Percentiles rank a stretch among this genome's conserved stretches.
phyloP scores from a whole-genome alignment of 2,797 vertebrate species.

The Phoebastria nigripes region DNA sequence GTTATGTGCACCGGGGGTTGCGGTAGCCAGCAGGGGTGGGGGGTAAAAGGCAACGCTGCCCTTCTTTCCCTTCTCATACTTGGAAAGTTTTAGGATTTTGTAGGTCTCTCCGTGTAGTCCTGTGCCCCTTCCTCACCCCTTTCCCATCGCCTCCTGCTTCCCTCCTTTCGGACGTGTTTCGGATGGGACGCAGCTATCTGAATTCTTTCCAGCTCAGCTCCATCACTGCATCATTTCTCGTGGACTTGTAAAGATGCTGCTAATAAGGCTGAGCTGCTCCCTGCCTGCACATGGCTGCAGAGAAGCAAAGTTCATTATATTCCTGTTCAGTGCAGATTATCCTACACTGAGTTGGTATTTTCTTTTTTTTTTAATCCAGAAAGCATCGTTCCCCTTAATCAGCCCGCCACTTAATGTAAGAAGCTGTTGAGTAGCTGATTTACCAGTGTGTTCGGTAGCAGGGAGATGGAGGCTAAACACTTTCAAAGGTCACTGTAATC shows the following conservation, averaged over 20 bases:
- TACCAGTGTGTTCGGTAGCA: slow-evolving; percentile 41
- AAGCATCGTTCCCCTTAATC: slow-evolving; percentile 7
- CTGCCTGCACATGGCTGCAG: slow-evolving; percentile 51
- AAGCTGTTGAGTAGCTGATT: slow-evolving; percentile 55
- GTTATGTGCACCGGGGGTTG: neutral
- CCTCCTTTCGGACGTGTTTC: slow-evolving; percentile 5
- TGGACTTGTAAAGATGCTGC: slow-evolving; percentile 78
- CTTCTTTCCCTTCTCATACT: neutral
- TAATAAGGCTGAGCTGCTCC: slow-evolving; percentile 78
- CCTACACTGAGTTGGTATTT: neutral
- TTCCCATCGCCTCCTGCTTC: neutral
- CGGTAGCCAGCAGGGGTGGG: slow-evolving; percentile 18
- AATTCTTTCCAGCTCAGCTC: slow-evolving; percentile 76
- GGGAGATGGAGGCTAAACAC: slow-evolving; percentile 53
- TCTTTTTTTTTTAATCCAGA: neutral
- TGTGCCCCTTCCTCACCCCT: neutral
- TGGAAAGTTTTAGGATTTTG: slow-evolving; percentile 59
- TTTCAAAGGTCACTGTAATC: slow-evolving; percentile 73
- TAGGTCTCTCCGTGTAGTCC: neutral
- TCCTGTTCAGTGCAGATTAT: neutral
- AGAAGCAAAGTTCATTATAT: slow-evolving; percentile 79
- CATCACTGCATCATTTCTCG: slow-evolving; percentile 84
- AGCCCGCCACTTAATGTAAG: slow-evolving; percentile 30
- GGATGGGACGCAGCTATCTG: slow-evolving; percentile 71
- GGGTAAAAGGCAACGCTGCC: neutral